A percentile compares a stretch with the other conserved stretches of the same genome.
These are phyloP conservation scores for Criorhina ranunculi DNA, from an alignment of 2,888 invertebrate species.

Conservation along the genomic window DNA sequence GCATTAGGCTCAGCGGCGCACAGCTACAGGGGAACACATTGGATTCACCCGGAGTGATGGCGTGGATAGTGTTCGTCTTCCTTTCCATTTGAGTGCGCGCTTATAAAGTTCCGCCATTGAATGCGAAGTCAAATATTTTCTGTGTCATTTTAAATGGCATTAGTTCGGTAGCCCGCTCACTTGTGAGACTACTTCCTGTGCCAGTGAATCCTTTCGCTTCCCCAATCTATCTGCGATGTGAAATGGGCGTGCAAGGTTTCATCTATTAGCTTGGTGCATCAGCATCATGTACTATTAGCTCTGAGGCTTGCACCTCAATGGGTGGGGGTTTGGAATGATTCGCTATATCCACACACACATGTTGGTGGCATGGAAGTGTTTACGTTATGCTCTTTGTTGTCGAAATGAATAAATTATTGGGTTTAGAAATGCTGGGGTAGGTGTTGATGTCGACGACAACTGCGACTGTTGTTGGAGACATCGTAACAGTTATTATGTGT, in stretches of 20 bases:
- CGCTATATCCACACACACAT: conserved; percentile 23
- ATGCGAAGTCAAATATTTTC: conserved; percentile 75
- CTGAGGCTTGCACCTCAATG: conserved; percentile 32
- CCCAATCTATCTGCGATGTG: conserved; percentile 55
- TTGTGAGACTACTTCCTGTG: conserved; percentile 73
- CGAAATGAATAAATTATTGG: conserved; percentile 76
- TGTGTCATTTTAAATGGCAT: conserved; percentile 76
- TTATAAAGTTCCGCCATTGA: conserved; percentile 34
- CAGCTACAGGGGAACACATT: conserved; percentile 31
- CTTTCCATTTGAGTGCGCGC: conserved; percentile 64
- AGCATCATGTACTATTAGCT: conserved; percentile 15
- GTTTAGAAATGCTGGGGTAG: conserved; percentile 63
- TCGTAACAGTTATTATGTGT: conserved; percentile 4
- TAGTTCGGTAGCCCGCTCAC: conserved; percentile 73
- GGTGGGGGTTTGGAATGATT: conserved; percentile 34
- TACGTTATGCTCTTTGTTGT: conserved; percentile 75
- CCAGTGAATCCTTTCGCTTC: conserved; percentile 36
- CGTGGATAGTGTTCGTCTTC: conserved; percentile 49
- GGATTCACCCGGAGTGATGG: conserved; percentile 34
- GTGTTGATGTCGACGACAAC: conserved; percentile 53
- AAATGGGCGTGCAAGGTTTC: conserved; percentile 63
- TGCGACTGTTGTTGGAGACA: conserved; percentile 39
- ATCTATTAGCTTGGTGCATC: conserved; percentile 67
- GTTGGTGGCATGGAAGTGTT: conserved; percentile 65
- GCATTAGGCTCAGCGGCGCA: conserved; percentile 36